Conservation (phyloP, 2,888 invertebrate species). For the Tyria jacobaeae region DNA sequence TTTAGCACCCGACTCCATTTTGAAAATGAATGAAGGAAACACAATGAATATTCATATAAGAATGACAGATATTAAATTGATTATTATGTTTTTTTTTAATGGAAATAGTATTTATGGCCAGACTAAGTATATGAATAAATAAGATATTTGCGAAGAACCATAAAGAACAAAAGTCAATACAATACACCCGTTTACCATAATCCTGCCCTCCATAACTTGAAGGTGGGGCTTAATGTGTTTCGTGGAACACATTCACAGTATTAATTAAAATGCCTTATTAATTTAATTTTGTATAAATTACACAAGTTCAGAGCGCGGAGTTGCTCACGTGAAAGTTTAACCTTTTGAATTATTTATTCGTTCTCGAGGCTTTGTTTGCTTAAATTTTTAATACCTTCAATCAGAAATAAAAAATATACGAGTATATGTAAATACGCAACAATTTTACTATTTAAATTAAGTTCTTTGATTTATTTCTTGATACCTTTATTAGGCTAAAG, state of each 20-base stretch:
- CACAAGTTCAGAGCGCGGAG: constrained; percentile 44
- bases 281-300: constrained; percentile 57
- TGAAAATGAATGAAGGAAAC: too few species aligned
- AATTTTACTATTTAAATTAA: too few species aligned
- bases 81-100: too few species aligned
- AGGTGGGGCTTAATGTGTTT: constrained; percentile 53
- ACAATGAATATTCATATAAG: too few species aligned
- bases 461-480: too few species aligned
- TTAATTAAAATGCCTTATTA: constrained; percentile 69
- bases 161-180: background rate
- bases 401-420: background rate
- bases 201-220: constrained; percentile 34
- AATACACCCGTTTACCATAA: constrained; percentile 9
- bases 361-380: constrained; percentile 12
- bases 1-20: too few species aligned
- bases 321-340: constrained; percentile 27
- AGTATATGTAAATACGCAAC: too few species aligned
- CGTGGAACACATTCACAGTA: constrained; percentile 54
- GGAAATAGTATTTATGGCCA: too few species aligned
- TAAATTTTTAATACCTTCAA: constrained; percentile 1
- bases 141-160: background rate
- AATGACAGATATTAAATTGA: too few species aligned
- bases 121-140: background rate
- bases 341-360: constrained; percentile 17
- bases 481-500: too few species aligned